Evolutionary conservation across 2,113 vertebrate genomes (phyloP).

Genomic region (Aegypius monachus): DNA sequence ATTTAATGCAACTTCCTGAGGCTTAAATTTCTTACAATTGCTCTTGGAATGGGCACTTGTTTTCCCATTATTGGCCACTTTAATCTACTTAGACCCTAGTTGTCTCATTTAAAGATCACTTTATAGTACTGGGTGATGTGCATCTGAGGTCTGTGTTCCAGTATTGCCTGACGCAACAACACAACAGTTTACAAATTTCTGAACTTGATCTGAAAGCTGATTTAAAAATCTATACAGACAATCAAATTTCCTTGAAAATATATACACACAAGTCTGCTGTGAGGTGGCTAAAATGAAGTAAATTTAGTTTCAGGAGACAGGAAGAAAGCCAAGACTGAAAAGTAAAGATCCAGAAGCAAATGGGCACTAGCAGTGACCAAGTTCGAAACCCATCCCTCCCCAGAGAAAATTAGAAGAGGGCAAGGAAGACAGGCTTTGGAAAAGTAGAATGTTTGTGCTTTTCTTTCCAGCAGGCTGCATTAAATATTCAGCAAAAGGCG

Average conservation of each 20-base stretch:
- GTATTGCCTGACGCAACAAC: slow-evolving; percentile 76
- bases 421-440: slow-evolving; percentile 78
- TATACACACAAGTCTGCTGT: slow-evolving; percentile 88
- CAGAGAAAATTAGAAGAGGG: slow-evolving; percentile 80
- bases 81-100: slow-evolving; percentile 87
- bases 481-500: slow-evolving; percentile 86
- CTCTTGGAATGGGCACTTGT: slow-evolving; percentile 86
- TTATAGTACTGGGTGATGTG: slow-evolving; percentile 75
- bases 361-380: slow-evolving; percentile 76
- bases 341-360: slow-evolving; percentile 81
- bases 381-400: slow-evolving; percentile 83
- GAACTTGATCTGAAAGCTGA: slow-evolving; percentile 87
- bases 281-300: slow-evolving; percentile 91
- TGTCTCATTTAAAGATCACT: slow-evolving; percentile 86
- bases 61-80: slow-evolving; percentile 89
- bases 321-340: slow-evolving; percentile 81
- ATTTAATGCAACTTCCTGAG: slow-evolving; percentile 93
- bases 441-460: slow-evolving; percentile 80
- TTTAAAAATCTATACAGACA: slow-evolving; percentile 91
- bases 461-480: slow-evolving; percentile 80
- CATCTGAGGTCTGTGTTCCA: slow-evolving; percentile 75
- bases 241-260: slow-evolving; percentile 92
- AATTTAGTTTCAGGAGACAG: slow-evolving; percentile 89
- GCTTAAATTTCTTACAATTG: slow-evolving; percentile 92
- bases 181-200: slow-evolving; percentile 92